Evolutionary conservation across 2,888 invertebrate genomes (phyloP).

Genomic region (Drosophila bunnanda): DNA sequence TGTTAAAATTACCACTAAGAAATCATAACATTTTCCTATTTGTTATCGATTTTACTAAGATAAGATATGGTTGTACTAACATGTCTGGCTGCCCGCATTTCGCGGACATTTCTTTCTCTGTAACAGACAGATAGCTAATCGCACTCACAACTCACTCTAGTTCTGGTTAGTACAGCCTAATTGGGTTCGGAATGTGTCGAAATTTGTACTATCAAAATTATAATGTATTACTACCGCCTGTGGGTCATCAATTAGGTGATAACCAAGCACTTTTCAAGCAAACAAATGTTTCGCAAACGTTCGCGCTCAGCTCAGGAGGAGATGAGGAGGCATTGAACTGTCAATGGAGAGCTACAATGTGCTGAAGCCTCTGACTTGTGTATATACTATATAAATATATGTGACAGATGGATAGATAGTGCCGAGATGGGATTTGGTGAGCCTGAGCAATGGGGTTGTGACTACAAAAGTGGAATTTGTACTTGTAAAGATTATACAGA

Average conservation of each 20-base stretch:
- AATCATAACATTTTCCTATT: background rate
- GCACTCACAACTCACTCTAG: constrained; percentile 18
- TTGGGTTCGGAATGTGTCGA: constrained; percentile 11
- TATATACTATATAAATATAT: background rate
- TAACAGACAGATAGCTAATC: constrained; percentile 7
- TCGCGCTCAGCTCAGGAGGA: background rate
- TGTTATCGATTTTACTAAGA: constrained; percentile 6
- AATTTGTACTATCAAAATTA: constrained; percentile 58
- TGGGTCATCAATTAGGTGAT: constrained; percentile 52
- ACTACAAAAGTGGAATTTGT: constrained; percentile 65
- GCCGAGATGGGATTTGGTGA: constrained; percentile 37
- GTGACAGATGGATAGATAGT: constrained; percentile 19
- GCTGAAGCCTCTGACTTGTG: constrained; percentile 11
- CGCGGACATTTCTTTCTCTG: background rate
- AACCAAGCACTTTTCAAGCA: constrained; percentile 16
- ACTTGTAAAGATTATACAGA: constrained; percentile 60
- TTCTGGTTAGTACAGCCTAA: constrained; percentile 37
- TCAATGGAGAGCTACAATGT: constrained; percentile 47
- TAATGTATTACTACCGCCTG: constrained; percentile 47
- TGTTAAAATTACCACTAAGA: no score
- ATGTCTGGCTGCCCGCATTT: constrained; percentile 5
- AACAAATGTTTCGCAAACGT: constrained; percentile 52
- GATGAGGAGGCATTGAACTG: constrained; percentile 67
- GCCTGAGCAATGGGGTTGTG: constrained; percentile 6
- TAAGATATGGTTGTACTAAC: constrained; percentile 7